Base-by-base conservation (phyloP, 2,113 vertebrate genomes). In the Plestiodon gilberti region DNA sequence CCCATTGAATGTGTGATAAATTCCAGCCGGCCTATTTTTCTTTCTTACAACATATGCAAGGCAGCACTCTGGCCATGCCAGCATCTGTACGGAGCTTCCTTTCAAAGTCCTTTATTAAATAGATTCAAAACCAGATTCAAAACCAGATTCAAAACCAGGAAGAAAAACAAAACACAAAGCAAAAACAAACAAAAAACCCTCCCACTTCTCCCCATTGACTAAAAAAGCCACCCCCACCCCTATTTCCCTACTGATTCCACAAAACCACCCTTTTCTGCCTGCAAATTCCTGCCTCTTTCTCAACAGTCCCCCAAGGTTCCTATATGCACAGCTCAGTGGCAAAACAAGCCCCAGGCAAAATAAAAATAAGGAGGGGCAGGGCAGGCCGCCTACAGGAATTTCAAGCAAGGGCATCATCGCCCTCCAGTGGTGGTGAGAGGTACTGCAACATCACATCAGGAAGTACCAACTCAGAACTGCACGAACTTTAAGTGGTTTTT, bases 51-150 rank as follows among this genome's bases (percentile, higher is more conserved):
- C 73, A 52, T 3, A 48, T 1, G 5, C 11, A 28, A 18, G 30
- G 62, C 28, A 18, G 67, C 48, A 10, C 33, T 23, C 9, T 43
- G 28, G 71, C 43, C 14, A 13, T 10, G 28, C 13, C 7, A 25
- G 59, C 1, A 67, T 80, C 55, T 15, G 20, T 28, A 20, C n/a
- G 20, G 62, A 35, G 0, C 0, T 74, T 92, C 89, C 93, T 90
- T 79, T 81, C 79, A 90, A 91, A 96, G 92, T 89, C 81, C 77
- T 95, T 97, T 97, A 97, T 97, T 97, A 94, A 95, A 94, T 89
- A 95, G 74, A 85, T 85, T 94, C 61, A 94, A 89, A 91, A 89
- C 85, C 78, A 74, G 55, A n/a, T n/a, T n/a, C n/a, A n/a, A n/a
- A n/a, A n/a, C n/a, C n/a, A 95, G 74, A 85, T 85, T 94, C 61